These are phyloP conservation scores for Apodemia zela DNA, from an alignment of 2,888 invertebrate genomes.

Conservation along the genomic window DNA sequence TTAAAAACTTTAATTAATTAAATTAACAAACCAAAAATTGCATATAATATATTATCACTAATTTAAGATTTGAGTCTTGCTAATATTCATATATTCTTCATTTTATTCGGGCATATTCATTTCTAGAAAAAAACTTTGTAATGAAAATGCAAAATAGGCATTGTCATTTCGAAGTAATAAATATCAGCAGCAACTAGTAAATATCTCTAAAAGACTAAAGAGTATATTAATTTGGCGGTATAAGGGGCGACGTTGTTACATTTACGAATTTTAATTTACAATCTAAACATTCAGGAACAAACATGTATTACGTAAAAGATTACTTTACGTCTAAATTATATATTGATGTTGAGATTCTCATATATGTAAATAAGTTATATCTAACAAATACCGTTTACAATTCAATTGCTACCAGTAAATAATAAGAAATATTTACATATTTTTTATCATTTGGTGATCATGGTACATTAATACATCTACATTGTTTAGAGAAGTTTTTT, in stretches of 20 bases:
- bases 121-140: neutral
- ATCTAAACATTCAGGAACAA: conserved; percentile 14
- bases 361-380: neutral
- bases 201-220: conserved; percentile 35
- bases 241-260: conserved; percentile 31
- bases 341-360: conserved; percentile 8
- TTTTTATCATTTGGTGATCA: neutral
- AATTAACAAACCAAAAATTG: no score
- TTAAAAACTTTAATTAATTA: no score
- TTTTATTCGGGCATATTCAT: neutral
- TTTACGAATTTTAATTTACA: conserved; percentile 1
- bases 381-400: neutral
- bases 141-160: neutral
- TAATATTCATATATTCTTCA: no score
- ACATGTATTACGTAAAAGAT: neutral
- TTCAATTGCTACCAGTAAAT: neutral
- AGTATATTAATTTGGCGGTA: conserved; percentile 39
- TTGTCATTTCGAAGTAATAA: conserved; percentile 19
- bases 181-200: conserved; percentile 30
- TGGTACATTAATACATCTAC: no score
- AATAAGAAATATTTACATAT: neutral
- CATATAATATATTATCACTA: no score
- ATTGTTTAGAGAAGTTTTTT: neutral
- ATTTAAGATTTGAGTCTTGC: no score
- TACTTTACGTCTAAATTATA: neutral